phyloP scores from a whole-genome alignment of 2,888 invertebrate genomes.

The Drosophila niveifrons region DNA sequence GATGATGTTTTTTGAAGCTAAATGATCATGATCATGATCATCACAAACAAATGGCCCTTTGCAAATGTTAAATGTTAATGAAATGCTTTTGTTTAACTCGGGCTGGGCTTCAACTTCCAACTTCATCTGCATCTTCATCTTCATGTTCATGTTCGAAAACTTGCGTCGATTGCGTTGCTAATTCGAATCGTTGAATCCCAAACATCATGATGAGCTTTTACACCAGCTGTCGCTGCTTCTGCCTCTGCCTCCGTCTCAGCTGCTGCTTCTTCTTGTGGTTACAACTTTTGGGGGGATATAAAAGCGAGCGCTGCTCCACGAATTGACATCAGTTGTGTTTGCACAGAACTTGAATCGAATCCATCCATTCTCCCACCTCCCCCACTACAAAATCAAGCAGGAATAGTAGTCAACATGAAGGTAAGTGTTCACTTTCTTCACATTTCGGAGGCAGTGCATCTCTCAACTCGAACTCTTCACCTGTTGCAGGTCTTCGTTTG shows the following conservation, averaged over 20 bases:
- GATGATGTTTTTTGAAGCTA: not conserved
- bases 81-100: constrained; percentile 68
- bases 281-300: constrained; percentile 64
- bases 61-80: constrained; percentile 76
- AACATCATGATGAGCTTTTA: constrained; percentile 47
- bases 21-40: constrained; percentile 16
- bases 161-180: constrained; percentile 47
- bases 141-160: not conserved
- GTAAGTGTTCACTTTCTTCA: constrained; percentile 48
- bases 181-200: constrained; percentile 44
- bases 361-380: constrained; percentile 7
- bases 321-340: constrained; percentile 70
- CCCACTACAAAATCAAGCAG: constrained; percentile 31
- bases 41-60: constrained; percentile 38
- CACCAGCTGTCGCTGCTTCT: constrained; percentile 18
- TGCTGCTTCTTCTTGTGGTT: constrained; percentile 10
- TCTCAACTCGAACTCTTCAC: not conserved
- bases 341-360: constrained; percentile 44
- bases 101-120: not conserved
- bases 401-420: constrained; percentile 72
- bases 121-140: too few species aligned
- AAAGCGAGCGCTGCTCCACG: constrained; percentile 54
- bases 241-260: constrained; percentile 5
- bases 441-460: not conserved
- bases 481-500: constrained; percentile 74